phyloP scores from a whole-genome alignment of 2,113 vertebrate genomes.

The Sclerurus mexicanus region DNA sequence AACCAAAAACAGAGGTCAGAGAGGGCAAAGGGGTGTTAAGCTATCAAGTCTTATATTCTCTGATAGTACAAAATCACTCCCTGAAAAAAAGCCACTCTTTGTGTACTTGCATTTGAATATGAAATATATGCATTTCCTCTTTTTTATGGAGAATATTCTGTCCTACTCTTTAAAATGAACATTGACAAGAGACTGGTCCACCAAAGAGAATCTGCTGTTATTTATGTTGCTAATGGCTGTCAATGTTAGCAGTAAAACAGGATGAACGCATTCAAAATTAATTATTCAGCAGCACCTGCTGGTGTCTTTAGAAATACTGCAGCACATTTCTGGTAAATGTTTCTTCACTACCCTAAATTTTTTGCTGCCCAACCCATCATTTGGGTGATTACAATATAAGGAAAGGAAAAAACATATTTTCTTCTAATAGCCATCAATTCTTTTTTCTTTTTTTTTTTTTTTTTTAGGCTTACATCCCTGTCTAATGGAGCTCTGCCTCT shows the following conservation, averaged over 20 bases:
- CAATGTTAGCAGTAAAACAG: neutral
- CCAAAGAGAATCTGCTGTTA: neutral
- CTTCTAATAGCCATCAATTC: neutral
- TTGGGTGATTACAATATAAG: neutral
- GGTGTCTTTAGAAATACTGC: neutral
- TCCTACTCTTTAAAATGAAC: neutral
- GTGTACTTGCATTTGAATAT: neutral
- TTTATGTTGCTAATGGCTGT: conserved; percentile 23
- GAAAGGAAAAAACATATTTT: conserved; percentile 5
- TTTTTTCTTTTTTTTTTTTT: neutral
- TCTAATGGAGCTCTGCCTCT: conserved; percentile 21
- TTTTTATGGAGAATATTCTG: neutral
- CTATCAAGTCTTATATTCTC: neutral
- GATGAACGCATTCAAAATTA: conserved; percentile 21
- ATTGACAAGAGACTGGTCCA: neutral
- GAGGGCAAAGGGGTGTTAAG: neutral
- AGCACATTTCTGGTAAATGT: neutral
- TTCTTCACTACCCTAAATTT: neutral
- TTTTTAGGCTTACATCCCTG: neutral
- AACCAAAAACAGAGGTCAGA: neutral
- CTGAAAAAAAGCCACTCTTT: neutral
- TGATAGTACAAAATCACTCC: neutral
- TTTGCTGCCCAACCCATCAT: neutral
- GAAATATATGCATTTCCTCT: neutral
- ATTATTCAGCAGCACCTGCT: conserved; percentile 43